A percentile compares a stretch with the other conserved stretches of the same genome.
phyloP scores from a whole-genome alignment of 2,113 vertebrate genomes.

The Hyla sarda region DNA sequence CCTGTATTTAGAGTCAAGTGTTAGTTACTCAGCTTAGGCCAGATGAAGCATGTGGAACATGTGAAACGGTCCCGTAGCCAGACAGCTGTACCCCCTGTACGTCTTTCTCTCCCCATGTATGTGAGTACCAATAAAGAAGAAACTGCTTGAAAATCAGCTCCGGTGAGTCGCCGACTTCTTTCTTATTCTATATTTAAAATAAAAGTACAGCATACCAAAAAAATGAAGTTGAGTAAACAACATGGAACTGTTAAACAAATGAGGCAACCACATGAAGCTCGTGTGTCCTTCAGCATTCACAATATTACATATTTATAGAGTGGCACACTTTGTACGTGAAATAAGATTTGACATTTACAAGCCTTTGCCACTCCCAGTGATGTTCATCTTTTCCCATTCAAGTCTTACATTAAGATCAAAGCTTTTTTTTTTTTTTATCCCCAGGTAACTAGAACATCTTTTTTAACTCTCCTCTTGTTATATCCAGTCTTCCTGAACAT shows the following conservation, averaged over 20 bases:
- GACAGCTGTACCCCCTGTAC: too few species aligned
- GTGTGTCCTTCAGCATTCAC: neutral
- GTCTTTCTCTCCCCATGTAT: too few species aligned
- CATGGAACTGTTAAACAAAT: neutral
- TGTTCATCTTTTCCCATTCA: neutral
- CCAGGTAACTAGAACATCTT: conserved; percentile 41
- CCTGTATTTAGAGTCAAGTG: too few species aligned
- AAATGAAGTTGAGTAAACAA: neutral
- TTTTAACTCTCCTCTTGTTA: conserved; percentile 14
- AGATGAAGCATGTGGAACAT: too few species aligned
- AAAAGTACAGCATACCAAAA: too few species aligned
- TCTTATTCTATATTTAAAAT: too few species aligned
- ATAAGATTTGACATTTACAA: conserved; percentile 10
- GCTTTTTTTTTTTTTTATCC: conserved; percentile 6
- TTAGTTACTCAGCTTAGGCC: too few species aligned
- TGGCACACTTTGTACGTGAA: neutral
- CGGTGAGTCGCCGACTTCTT: too few species aligned
- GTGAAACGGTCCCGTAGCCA: too few species aligned
- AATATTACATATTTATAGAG: neutral
- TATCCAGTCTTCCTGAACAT: conserved; percentile 36
- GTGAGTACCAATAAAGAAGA: too few species aligned
- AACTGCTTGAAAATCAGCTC: too few species aligned
- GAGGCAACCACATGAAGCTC: neutral
- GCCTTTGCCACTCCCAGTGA: neutral
- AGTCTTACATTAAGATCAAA: neutral